Conservation (phyloP, 2,797 vertebrate genomes). For the Acipenser ruthenus region DNA sequence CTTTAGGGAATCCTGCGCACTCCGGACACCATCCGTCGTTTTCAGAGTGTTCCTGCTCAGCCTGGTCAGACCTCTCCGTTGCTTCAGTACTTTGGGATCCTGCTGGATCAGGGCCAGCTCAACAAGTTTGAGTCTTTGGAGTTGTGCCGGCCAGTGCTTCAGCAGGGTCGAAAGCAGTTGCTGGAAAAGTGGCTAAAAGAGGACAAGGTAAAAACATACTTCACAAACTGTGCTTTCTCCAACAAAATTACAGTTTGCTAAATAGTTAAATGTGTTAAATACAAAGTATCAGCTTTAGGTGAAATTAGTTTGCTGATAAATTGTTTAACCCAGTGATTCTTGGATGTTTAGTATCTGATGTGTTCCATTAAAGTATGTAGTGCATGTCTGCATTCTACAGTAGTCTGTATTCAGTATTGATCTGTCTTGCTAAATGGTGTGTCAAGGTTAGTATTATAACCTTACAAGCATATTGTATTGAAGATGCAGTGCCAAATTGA, state of each 20-base stretch:
- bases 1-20: conserved; percentile 92
- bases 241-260: neutral
- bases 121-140: conserved; percentile 98
- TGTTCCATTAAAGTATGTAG: too few relatives aligned
- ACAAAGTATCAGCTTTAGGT: neutral
- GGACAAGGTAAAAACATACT: conserved; percentile 71
- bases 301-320: too few relatives aligned
- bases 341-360: too few relatives aligned
- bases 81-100: conserved; percentile 95
- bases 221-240: conserved; percentile 7
- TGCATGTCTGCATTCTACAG: too few relatives aligned
- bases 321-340: too few relatives aligned
- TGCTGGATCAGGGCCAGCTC: conserved; percentile 94
- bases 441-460: too few relatives aligned
- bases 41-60: conserved; percentile 95
- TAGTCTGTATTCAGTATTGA: too few relatives aligned
- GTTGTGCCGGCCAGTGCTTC: conserved; percentile 91
- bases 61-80: conserved; percentile 94
- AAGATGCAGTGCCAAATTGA: too few relatives aligned
- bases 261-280: conserved; percentile 19
- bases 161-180: conserved; percentile 97
- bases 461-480: too few relatives aligned
- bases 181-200: conserved; percentile 97
- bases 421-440: too few relatives aligned
- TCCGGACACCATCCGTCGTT: conserved; percentile 92